Evolutionary conservation across 2,797 vertebrate species (phyloP), one percentile per base, ranked within the genome.

Genomic region (Oceanodroma leucorhoa): DNA sequence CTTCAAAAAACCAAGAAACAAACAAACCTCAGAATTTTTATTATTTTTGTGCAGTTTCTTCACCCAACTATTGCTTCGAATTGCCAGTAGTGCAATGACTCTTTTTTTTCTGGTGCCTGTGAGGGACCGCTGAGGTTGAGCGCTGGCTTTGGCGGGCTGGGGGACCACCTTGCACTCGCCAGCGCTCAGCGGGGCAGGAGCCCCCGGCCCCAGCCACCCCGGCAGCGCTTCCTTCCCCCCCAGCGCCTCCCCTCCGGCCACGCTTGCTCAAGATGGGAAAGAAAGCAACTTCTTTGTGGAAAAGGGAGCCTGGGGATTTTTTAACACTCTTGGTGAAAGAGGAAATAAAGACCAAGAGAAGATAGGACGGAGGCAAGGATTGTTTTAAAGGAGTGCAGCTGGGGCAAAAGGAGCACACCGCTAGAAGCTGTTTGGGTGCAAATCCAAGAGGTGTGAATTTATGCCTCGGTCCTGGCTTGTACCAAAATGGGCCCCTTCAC

Each of bases 221-320:
- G 8, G 4, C 36, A 55, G 36, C 43, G 6, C 2, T 2, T 34
- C 13, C 51, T 66, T 61, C 5, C 3, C 18, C 5, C 2, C 0
- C 1, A n/a, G 5, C 1, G 0, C 19, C 51, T 46, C 23, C 14
- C 5, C 7, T 60, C n/a, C 2, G 5, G 58, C 50, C 26, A 4
- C 3, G 0, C 36, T 60, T 69, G 40, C 50, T 48, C 40, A 65
- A 18, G 53, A 26, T 16, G 13, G 13, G 57, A 84, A 43, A 89
- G 15, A 79, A 82, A 82, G 43, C 2, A 19, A 11, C 26, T 79
- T 82, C 48, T 40, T 71, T 48, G 8, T 34, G 50, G 45, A 72
- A 79, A 85, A 48, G 34, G 24, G 19, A 84, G 36, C 16, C 43
- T 66, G 76, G 0, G 0, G 24, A 24, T 27, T 30, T 64, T 80